Conservation (phyloP, 2,888 invertebrate genomes). For the Cataglyphis albicans region DNA sequence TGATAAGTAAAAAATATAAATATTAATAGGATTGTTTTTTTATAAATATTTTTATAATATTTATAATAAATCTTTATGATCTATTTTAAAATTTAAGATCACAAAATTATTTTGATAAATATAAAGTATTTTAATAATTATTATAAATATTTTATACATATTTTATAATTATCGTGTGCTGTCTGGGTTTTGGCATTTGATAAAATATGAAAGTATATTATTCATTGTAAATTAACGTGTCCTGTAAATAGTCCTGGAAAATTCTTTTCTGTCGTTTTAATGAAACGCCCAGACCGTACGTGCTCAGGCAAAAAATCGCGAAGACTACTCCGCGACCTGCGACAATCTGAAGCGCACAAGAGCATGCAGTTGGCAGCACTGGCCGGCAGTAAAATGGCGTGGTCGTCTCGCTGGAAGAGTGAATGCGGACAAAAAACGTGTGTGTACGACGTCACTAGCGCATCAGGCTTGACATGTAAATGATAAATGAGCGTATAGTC, state of each 20-base stretch:
- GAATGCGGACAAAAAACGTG: slow-evolving; percentile 5
- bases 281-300: background rate
- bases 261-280: background rate
- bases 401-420: slow-evolving; percentile 68
- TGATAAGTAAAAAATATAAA: too few species aligned
- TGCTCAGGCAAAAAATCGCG: background rate
- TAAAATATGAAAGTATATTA: background rate
- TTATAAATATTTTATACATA: too few species aligned
- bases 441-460: slow-evolving; percentile 13
- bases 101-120: too few species aligned
- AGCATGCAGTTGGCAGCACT: slow-evolving; percentile 61
- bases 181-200: background rate
- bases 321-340: background rate
- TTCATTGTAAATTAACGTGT: background rate
- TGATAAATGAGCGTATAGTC: slow-evolving; percentile 59
- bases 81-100: too few species aligned
- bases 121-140: too few species aligned
- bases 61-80: too few species aligned
- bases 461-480: slow-evolving; percentile 76
- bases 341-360: background rate
- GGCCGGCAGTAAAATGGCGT: slow-evolving; percentile 77
- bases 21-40: too few species aligned
- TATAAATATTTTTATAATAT: too few species aligned
- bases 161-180: too few species aligned
- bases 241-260: background rate